phyloP scores from a whole-genome alignment of 2,113 vertebrate genomes.

The Cyanoramphus novaezelandiae region DNA sequence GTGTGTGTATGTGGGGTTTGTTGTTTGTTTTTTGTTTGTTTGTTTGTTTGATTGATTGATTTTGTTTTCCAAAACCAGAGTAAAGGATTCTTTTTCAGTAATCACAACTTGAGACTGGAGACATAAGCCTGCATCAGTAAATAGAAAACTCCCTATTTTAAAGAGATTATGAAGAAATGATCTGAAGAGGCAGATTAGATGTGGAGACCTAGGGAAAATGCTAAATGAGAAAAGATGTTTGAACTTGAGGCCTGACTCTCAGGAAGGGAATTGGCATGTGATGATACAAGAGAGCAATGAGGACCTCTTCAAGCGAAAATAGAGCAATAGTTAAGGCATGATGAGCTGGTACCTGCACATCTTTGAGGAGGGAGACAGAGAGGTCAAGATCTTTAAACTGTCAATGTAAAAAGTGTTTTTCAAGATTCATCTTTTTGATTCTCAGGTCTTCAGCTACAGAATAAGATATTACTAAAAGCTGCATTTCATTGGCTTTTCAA shows the following conservation, averaged over 20 bases:
- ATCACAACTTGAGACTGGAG: not conserved
- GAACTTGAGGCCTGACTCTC: not conserved
- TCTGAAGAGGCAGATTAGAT: not conserved
- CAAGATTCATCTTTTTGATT: not conserved
- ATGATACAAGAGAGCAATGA: not conserved
- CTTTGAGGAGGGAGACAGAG: not conserved
- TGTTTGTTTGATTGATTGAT: not conserved
- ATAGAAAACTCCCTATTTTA: not conserved
- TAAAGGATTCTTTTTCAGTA: not conserved
- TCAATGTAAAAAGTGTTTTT: not conserved
- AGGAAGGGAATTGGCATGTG: not conserved
- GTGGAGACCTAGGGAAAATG: not conserved
- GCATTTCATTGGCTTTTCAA: not conserved
- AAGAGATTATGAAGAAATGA: constrained; percentile 13
- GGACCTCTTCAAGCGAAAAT: not conserved
- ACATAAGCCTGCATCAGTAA: not conserved
- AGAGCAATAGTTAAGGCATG: not conserved
- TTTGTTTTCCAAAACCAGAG: not conserved
- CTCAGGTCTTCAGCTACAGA: not conserved
- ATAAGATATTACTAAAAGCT: not conserved
- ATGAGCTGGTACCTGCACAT: not conserved
- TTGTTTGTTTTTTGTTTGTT: not conserved
- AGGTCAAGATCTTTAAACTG: not conserved
- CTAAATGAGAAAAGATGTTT: constrained; percentile 5
- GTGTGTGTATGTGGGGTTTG: no score